phyloP scores from a whole-genome alignment of 2,113 vertebrate species.

The Odocoileus virginianus region DNA sequence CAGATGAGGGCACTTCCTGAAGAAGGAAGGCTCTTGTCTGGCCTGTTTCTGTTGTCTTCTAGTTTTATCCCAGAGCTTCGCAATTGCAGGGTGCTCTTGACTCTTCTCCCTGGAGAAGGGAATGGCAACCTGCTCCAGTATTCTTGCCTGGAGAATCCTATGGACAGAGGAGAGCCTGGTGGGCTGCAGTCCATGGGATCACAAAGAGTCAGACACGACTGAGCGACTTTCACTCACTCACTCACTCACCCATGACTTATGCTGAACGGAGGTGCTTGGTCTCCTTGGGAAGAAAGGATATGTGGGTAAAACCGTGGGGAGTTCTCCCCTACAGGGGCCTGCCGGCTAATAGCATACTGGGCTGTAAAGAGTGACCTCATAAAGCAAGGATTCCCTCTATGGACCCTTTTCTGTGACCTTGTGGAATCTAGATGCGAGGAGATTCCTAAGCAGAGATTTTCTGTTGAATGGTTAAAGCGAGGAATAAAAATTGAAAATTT shows the following conservation, averaged over 20 bases:
- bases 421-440: neutral
- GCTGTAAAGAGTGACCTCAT: conserved; percentile 52
- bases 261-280: neutral
- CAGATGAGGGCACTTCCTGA: neutral
- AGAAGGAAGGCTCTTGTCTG: neutral
- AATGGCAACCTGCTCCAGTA: neutral
- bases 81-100: neutral
- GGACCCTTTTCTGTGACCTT: neutral
- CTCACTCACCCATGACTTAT: neutral
- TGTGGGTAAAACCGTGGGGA: neutral
- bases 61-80: neutral
- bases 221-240: neutral
- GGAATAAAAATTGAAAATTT: neutral
- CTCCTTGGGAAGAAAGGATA: neutral
- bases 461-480: neutral
- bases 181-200: neutral
- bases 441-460: conserved; percentile 36
- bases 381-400: neutral
- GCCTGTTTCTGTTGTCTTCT: neutral
- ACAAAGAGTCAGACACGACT: neutral
- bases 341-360: neutral
- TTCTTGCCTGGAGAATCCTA: neutral
- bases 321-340: neutral
- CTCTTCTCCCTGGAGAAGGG: neutral
- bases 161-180: neutral